Conservation (phyloP, 2,113 vertebrate species). For the Labrus mixtus region DNA sequence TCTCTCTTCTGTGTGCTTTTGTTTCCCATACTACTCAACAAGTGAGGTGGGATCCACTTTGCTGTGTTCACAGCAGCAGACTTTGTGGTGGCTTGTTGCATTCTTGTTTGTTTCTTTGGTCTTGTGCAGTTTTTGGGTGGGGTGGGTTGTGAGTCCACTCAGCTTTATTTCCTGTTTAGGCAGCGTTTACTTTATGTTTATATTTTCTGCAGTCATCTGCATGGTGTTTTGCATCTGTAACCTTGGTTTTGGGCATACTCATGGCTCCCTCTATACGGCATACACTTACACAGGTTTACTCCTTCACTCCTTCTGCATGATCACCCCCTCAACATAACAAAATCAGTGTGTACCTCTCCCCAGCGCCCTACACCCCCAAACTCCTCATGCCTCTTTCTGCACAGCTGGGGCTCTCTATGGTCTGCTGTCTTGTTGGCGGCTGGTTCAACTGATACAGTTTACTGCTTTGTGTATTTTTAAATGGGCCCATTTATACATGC, state of each 20-base stretch:
- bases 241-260: conserved; percentile 62
- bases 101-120: conserved; percentile 56
- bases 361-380: conserved; percentile 40
- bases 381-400: conserved; percentile 69
- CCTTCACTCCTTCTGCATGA: conserved; percentile 72
- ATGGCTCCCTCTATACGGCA: conserved; percentile 54
- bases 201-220: conserved; percentile 66
- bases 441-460: conserved; percentile 53
- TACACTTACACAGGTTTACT: conserved; percentile 50
- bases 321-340: conserved; percentile 58
- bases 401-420: conserved; percentile 70
- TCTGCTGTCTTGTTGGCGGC: conserved; percentile 62
- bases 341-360: conserved; percentile 59
- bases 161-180: conserved; percentile 48
- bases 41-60: conserved; percentile 59
- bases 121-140: conserved; percentile 52
- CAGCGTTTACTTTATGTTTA: conserved; percentile 43
- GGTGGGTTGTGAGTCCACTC: conserved; percentile 41
- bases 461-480: conserved; percentile 34
- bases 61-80: conserved; percentile 64
- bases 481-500: conserved; percentile 11
- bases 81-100: conserved; percentile 75
- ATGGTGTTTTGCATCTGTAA: conserved; percentile 75
- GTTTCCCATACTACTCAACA: conserved; percentile 66
- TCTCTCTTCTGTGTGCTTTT: conserved; percentile 74